Evolutionary conservation across 2,113 vertebrate species (phyloP).

Genomic region (Phalacrocorax pelagicus): DNA sequence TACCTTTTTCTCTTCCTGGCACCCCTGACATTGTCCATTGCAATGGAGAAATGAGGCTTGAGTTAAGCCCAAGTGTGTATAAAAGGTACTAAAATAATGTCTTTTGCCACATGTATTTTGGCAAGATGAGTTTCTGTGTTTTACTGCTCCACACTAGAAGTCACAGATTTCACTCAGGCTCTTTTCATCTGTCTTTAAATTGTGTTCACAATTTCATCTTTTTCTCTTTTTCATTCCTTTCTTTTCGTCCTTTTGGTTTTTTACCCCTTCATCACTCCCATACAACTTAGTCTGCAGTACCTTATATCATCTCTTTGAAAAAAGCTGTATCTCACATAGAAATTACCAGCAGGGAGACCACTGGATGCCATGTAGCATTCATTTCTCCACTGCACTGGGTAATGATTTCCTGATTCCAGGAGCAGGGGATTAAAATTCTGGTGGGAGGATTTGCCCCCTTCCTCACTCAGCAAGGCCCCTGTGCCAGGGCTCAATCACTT

Average conservation of each 20-base stretch:
- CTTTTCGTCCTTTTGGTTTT: neutral
- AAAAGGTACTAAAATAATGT: neutral
- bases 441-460: slow-evolving; percentile 44
- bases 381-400: neutral
- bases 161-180: neutral
- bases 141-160: neutral
- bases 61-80: neutral
- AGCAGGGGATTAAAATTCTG: slow-evolving; percentile 49
- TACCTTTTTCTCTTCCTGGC: neutral
- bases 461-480: slow-evolving; percentile 31
- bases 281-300: neutral
- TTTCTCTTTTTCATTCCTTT: neutral
- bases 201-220: neutral
- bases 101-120: neutral
- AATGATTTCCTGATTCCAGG: neutral
- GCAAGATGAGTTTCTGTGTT: neutral
- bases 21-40: neutral
- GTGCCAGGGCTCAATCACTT: slow-evolving; percentile 21
- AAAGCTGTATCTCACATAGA: neutral
- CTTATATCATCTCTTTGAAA: slow-evolving; percentile 11
- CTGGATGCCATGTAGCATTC: neutral
- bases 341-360: slow-evolving; percentile 12
- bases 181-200: neutral
- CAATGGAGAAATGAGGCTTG: neutral
- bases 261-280: neutral